phyloP scores from a whole-genome alignment of 2,113 vertebrate species.

The Panthera leo region DNA sequence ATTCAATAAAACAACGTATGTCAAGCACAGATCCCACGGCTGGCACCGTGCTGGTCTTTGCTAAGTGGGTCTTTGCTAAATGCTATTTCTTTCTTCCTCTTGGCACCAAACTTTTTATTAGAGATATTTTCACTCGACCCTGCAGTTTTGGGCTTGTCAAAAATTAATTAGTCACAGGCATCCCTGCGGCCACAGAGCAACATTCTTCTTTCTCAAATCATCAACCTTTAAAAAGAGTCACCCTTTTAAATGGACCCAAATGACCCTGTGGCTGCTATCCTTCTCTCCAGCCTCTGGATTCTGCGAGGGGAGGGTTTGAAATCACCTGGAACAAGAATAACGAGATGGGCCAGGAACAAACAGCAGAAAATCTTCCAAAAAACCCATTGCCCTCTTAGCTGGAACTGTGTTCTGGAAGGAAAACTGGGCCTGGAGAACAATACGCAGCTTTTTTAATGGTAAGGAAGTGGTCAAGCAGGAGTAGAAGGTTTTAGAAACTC shows the following conservation, averaged over 20 bases:
- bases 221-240: not conserved
- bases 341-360: not conserved
- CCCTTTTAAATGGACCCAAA: not conserved
- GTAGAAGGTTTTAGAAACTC: too few relatives aligned
- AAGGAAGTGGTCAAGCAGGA: not conserved
- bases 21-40: fast-evolving
- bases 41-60: not conserved
- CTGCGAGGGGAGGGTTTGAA: not conserved
- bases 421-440: not conserved
- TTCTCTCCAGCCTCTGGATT: not conserved
- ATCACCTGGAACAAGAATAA: not conserved
- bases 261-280: not conserved
- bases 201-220: not conserved
- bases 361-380: not conserved
- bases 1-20: fast-evolving
- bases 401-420: too few relatives aligned
- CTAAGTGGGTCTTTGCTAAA: not conserved
- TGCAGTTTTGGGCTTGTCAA: not conserved
- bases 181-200: not conserved
- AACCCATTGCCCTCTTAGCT: not conserved
- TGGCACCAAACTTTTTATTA: not conserved
- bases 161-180: not conserved
- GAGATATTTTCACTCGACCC: not conserved
- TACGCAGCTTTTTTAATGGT: fast-evolving
- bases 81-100: not conserved